Evolutionary conservation across 2,888 invertebrate species (phyloP), one percentile per base, ranked within the genome.

Genomic region (Drosophila sordidula): DNA sequence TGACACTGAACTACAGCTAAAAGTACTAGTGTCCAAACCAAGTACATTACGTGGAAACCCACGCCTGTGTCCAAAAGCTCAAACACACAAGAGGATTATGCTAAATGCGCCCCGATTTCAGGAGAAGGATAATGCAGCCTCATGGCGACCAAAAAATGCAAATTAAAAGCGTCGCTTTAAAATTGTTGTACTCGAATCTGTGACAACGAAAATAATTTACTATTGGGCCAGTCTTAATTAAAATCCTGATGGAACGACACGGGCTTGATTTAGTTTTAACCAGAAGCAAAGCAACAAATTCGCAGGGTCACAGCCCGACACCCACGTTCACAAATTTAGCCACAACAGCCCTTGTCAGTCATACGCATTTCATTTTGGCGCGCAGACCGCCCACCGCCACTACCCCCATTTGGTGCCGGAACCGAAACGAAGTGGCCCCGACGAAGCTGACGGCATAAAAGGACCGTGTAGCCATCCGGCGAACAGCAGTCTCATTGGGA

Each of bases 341-440:
- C 62, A 34, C 22, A 58, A 32, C 57, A 29, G 42, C 56, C 18
- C 41, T 64, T 65, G 71, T 68, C 81, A 75, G 64, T 79, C 88
- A 73, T 69, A 65, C 70, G 83, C 61, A 63, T 70, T 87, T 83
- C 54, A 70, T 79, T 79, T 86, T 80, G 86, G 77, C 77, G 86
- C 65, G 67, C 58, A 54, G 42, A 51, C 49, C 62, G 36, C 49
- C 57, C 58, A 44, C 49, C 18, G 18, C 2, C 18, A 2, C 18
- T 2, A 18, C 18, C 44, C 36, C 32, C 47, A 18, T 25, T 49
- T 58, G 47, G 63, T 52, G 44, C 57, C 70, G 72, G 58, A 70
- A 80, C 80, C 70, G 57, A 73, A 46, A 52, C 73, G 80, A 83
- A 55, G 56, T 9, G 42, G 44, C 39, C 38, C 18, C 18, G 46